These are phyloP conservation scores for Nycticorax nycticorax DNA, from an alignment of 2,113 vertebrate genomes.

Conservation along the genomic window DNA sequence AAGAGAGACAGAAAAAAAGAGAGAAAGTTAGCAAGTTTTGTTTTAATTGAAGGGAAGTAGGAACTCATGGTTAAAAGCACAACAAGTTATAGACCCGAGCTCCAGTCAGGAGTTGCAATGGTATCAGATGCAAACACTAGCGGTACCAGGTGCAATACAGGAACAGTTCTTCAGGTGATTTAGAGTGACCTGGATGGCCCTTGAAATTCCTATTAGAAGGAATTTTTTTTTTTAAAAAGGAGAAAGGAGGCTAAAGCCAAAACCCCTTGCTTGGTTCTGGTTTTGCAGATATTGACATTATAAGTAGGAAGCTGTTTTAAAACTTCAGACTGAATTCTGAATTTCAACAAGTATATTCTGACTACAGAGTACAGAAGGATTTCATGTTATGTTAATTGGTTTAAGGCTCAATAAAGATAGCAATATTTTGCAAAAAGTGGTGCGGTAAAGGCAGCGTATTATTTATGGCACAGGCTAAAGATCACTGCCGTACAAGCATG, in stretches of 20 bases:
- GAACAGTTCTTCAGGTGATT: not conserved
- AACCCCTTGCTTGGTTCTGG: not conserved
- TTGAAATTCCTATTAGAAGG: not conserved
- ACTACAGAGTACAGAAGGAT: not conserved
- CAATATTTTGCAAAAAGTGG: not conserved
- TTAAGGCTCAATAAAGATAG: not conserved
- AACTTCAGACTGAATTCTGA: not conserved
- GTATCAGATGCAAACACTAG: not conserved
- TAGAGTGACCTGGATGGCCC: not conserved
- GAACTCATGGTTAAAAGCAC: not conserved
- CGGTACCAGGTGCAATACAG: not conserved
- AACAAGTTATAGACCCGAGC: not conserved
- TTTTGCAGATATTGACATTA: not conserved
- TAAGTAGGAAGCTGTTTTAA: not conserved
- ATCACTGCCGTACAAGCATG: not conserved
- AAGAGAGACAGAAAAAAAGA: not conserved
- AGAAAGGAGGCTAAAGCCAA: not conserved
- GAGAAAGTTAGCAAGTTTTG: not conserved
- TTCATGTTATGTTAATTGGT: not conserved
- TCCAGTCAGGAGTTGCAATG: not conserved
- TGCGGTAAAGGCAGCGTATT: not conserved
- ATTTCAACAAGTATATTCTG: not conserved
- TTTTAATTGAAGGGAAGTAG: not conserved
- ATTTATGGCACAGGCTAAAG: not conserved
- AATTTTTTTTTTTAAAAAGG: too few relatives aligned